phyloP scores from a whole-genome alignment of 2,888 invertebrate genomes.

The Epiblema foenella region DNA sequence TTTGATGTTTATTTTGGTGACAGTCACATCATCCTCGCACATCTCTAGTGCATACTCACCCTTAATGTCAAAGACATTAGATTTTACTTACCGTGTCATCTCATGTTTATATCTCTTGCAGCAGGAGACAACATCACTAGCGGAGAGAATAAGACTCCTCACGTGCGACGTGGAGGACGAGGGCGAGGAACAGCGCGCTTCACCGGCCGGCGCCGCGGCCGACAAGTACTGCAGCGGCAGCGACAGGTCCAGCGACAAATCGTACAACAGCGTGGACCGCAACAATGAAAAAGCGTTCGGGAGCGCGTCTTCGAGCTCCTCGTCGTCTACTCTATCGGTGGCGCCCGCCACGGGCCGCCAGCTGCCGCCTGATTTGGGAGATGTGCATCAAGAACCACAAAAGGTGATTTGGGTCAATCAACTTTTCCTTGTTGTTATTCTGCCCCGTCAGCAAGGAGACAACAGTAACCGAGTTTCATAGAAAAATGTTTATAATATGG shows the following conservation, averaged over 20 bases:
- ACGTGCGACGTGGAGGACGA: constrained; percentile 94
- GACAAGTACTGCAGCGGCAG: constrained; percentile 87
- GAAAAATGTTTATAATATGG: too few relatives aligned
- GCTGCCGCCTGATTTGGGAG: constrained; percentile 74
- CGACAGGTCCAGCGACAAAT: constrained; percentile 72
- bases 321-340: constrained; percentile 71
- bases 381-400: constrained; percentile 74
- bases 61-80: neutral
- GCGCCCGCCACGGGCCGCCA: constrained; percentile 66
- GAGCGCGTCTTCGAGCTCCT: constrained; percentile 78
- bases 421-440: too few relatives aligned
- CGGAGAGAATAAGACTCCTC: constrained; percentile 93
- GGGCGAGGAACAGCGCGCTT: constrained; percentile 81
- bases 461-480: too few relatives aligned
- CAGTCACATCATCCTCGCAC: too few relatives aligned
- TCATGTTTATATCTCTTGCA: constrained; percentile 39
- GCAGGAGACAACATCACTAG: constrained; percentile 90
- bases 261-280: constrained; percentile 85
- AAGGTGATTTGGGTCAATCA: too few relatives aligned
- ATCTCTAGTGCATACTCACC: too few relatives aligned
- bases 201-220: constrained; percentile 87
- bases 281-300: constrained; percentile 83
- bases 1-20: too few relatives aligned
- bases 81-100: neutral
- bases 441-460: too few relatives aligned